Evolutionary conservation across 2,888 invertebrate species (phyloP), one percentile per base, ranked within the genome.

Genomic region (Ormyrus nitidulus): DNA sequence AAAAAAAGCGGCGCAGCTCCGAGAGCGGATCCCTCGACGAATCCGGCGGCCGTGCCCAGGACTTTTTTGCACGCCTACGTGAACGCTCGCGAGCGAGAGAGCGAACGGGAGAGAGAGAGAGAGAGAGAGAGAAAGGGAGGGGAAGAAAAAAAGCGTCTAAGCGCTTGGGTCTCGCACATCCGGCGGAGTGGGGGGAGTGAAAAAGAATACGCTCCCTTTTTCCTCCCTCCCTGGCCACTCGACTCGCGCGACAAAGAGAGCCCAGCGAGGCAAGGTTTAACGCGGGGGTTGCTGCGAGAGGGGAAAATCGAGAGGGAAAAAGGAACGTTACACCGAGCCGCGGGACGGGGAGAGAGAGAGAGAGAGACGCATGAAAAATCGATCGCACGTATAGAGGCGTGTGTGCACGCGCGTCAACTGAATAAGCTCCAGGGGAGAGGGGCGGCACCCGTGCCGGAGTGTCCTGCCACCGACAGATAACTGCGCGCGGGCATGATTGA

Each of bases 61-160:
- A 58, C 58, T 70, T 77, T 77, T 77, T 77, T 77, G 77, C 77
- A 77, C 77, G 77, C 77, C 77, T 77, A 77, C 77, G 77, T 77
- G 77, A 53, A 76, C 75, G 75, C 75, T 19, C 68, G 68, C 54
- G 46, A 62, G 59, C 4, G 59, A 11, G 34, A 6, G 9, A 13
- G 48, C 13, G 48, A 13, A 5, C 11, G n/a, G 19, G 61, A 61
- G 54, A 64, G 10, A 46, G 64, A 64, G 54, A 66, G 48, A 34
- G 19, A 44, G 2, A 46, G 34, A 11, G 54, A 11, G 44, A 44
- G 68, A 10, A 6, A n/a, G 46, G 11, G 54, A 44, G 51, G 51
- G 51, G 19, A 46, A 54, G 34, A n/a, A 59, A 70, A 59, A 59
- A 59, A 54, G 54, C 53, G 44, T 44, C 54, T 54, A 68, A 68